Evolutionary conservation across 2,797 vertebrate species (phyloP).

Genomic region (Cyclopterus lumpus): DNA sequence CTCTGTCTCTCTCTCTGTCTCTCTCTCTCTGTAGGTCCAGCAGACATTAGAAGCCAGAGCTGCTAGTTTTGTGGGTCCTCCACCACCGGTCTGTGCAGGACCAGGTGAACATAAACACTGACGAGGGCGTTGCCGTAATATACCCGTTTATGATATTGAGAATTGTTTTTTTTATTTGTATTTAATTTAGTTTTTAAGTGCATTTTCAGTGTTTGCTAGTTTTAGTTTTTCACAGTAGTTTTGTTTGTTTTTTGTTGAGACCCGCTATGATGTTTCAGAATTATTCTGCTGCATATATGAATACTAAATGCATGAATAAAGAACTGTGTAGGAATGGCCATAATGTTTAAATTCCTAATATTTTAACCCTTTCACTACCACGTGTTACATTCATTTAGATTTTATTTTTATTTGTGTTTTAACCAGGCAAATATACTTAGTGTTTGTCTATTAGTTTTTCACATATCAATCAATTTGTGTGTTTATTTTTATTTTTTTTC

Average conservation of each 20-base stretch:
- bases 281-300: not conserved
- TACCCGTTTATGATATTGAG: not conserved
- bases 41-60: slow-evolving; percentile 93
- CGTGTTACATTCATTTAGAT: too few species aligned
- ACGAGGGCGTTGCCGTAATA: not conserved
- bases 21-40: slow-evolving; percentile 83
- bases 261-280: not conserved
- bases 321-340: too few species aligned
- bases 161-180: not conserved
- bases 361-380: too few species aligned
- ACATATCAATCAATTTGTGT: too few species aligned
- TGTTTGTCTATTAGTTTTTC: too few species aligned
- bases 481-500: too few species aligned
- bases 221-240: not conserved
- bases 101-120: slow-evolving; percentile 72
- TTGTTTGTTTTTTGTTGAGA: not conserved
- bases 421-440: too few species aligned
- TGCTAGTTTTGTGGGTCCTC: slow-evolving; percentile 87
- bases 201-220: not conserved
- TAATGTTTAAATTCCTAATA: too few species aligned
- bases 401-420: too few species aligned
- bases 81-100: slow-evolving; percentile 88
- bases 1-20: not conserved
- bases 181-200: not conserved
- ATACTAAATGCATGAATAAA: not conserved